These are phyloP conservation scores for Nemurella pictetii DNA, from an alignment of 2,888 invertebrate genomes.

Conservation along the genomic window DNA sequence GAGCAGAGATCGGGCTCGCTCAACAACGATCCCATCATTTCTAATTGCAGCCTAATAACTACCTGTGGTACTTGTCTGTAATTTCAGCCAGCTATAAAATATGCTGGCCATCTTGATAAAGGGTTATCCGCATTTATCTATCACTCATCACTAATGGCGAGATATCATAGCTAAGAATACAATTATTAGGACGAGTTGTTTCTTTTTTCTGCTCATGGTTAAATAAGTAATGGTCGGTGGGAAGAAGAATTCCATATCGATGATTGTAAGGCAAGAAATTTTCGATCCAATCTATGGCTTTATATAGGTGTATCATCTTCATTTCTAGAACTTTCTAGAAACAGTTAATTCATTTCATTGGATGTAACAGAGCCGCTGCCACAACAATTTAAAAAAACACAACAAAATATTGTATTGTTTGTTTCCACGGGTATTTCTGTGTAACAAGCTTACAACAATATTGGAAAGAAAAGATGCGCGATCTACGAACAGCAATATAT, in stretches of 20 bases:
- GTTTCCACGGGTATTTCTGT: no score
- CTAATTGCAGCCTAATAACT: constrained; percentile 19
- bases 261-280: not conserved
- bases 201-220: not conserved
- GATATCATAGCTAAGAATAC: constrained; percentile 11
- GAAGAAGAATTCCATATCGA: not conserved
- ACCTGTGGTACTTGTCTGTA: constrained; percentile 9
- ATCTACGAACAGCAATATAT: not conserved
- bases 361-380: no score
- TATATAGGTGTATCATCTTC: no score
- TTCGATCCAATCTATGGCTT: not conserved
- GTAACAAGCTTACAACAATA: not conserved
- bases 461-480: not conserved
- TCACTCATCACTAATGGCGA: constrained; percentile 21
- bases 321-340: no score
- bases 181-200: not conserved
- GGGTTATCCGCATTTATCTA: constrained; percentile 13
- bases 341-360: no score
- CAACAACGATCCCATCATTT: not conserved
- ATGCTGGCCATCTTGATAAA: not conserved
- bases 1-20: not conserved
- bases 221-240: not conserved
- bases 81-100: constrained; percentile 5
- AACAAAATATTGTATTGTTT: no score
- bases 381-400: no score